These are phyloP conservation scores for Calosoma granatense DNA, from an alignment of 1,140 invertebrate genomes.

Conservation along the genomic window DNA sequence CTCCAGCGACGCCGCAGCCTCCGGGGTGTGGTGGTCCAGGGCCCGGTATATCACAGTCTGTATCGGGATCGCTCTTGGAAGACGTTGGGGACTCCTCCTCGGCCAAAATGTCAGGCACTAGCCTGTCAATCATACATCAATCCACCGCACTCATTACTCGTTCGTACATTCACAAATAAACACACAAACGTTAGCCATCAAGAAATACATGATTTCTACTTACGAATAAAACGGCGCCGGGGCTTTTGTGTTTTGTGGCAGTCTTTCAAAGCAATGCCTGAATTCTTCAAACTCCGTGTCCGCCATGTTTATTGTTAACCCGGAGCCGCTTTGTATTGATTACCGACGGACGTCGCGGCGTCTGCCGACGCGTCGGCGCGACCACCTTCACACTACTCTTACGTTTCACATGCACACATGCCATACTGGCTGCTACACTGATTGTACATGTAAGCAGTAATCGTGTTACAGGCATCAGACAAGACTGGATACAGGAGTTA, in stretches of 20 bases:
- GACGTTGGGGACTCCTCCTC: constrained; percentile 66
- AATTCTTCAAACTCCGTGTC: constrained; percentile 89
- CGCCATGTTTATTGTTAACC: constrained; percentile 55
- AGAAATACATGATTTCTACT: constrained; percentile 32
- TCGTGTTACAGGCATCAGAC: too few relatives aligned
- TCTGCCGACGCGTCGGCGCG: neutral
- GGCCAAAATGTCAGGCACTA: constrained; percentile 65
- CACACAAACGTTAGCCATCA: neutral
- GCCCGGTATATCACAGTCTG: constrained; percentile 31
- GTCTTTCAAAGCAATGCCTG: constrained; percentile 70
- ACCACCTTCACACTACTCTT: neutral
- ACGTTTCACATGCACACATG: neutral
- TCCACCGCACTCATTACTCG: neutral
- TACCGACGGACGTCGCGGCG: constrained; percentile 18
- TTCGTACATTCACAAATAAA: neutral
- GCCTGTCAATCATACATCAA: constrained; percentile 35
- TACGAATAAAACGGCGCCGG: constrained; percentile 61
- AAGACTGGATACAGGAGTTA: too few relatives aligned
- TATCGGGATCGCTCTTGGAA: constrained; percentile 54
- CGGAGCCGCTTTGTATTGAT: constrained; percentile 24
- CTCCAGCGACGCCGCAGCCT: constrained; percentile 15
- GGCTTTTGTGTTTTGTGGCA: constrained; percentile 68
- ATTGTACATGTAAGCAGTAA: too few relatives aligned
- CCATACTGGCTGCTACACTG: too few relatives aligned
- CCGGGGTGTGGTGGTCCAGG: constrained; percentile 17